Evolutionary conservation across 2,113 vertebrate species (phyloP).

Genomic region (Uria lomvia): DNA sequence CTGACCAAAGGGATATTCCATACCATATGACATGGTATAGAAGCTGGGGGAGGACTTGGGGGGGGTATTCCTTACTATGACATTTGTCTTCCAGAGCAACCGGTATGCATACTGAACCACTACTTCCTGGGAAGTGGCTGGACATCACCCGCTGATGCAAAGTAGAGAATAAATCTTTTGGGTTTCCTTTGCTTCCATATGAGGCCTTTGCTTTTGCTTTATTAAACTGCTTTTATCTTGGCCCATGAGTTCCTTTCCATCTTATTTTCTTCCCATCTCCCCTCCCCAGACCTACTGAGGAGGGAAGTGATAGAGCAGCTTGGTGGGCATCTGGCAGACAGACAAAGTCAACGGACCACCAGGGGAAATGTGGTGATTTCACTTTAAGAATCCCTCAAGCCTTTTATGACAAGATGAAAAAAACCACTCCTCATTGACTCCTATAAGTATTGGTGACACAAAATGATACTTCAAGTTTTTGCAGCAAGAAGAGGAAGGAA

Average conservation of each 20-base stretch:
- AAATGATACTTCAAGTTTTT: neutral
- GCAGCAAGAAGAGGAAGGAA: neutral
- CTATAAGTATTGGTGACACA: neutral
- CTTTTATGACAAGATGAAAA: neutral
- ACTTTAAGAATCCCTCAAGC: no score
- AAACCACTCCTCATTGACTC: neutral
- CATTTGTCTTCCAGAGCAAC: neutral
- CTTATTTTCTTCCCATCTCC: neutral
- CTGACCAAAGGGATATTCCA: neutral
- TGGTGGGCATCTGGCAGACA: neutral
- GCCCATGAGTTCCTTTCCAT: neutral
- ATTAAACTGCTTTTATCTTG: neutral
- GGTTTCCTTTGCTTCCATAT: neutral
- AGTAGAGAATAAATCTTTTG: neutral
- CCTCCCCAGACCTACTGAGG: neutral
- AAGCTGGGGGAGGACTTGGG: neutral
- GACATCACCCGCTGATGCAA: neutral
- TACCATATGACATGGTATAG: neutral
- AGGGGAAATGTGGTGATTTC: neutral
- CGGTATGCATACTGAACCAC: neutral
- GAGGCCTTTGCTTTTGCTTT: neutral
- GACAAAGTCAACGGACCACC: neutral
- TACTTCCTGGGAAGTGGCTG: neutral
- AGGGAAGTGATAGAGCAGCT: neutral
- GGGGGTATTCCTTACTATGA: neutral